Conservation (phyloP, 2,888 invertebrate species). For the Autographa gamma region DNA sequence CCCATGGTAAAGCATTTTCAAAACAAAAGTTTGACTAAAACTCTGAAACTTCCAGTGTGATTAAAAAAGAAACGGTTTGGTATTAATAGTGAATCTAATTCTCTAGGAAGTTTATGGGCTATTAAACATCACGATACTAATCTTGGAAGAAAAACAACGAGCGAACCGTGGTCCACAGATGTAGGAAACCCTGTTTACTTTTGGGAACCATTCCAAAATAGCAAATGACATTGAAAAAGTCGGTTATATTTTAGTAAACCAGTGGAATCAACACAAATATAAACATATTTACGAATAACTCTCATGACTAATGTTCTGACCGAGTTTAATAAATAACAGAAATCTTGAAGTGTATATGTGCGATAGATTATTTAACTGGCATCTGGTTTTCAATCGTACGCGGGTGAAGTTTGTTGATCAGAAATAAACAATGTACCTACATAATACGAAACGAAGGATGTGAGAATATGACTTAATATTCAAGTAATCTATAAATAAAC, state of each 20-base stretch:
- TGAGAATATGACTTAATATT: background rate
- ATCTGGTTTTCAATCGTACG: background rate
- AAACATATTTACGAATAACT: background rate
- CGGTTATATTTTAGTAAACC: background rate
- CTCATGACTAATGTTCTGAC: constrained; percentile 2
- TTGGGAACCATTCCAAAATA: background rate
- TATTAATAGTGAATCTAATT: too few species aligned
- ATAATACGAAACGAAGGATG: background rate
- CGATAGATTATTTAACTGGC: background rate
- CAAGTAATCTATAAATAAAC: background rate
- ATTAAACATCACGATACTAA: too few species aligned
- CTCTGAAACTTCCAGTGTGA: too few species aligned
- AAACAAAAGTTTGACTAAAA: too few species aligned
- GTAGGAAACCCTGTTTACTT: background rate
- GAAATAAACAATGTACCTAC: too few species aligned
- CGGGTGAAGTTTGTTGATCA: background rate
- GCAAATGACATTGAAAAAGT: background rate
- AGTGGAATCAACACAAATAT: background rate
- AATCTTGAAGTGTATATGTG: background rate
- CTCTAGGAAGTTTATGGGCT: too few species aligned
- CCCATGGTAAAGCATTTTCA: too few species aligned
- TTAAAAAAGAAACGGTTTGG: too few species aligned
- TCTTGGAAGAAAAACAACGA: too few species aligned
- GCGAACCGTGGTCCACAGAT: background rate
- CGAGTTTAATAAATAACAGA: background rate